These are phyloP conservation scores for Atherinosoma microstoma DNA, from an alignment of 2,797 vertebrate genomes.

Conservation along the genomic window DNA sequence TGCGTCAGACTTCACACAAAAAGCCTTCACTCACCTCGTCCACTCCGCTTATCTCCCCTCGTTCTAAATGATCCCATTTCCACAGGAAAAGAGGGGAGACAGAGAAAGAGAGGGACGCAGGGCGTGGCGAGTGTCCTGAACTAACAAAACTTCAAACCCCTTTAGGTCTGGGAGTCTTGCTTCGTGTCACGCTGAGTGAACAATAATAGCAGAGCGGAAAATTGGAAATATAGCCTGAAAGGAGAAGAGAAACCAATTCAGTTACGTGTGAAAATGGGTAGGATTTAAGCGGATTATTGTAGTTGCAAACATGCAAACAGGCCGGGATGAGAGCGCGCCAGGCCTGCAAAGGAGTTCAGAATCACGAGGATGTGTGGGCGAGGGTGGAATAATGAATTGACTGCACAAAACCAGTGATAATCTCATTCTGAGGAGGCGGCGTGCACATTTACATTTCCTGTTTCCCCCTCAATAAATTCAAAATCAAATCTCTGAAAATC, in stretches of 20 bases:
- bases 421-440: conserved; percentile 24
- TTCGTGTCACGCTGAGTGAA: conserved; percentile 26
- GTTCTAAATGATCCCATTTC: conserved; percentile 71
- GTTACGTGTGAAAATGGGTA: conserved; percentile 13
- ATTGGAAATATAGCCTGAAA: not conserved
- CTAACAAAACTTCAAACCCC: conserved; percentile 43
- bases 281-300: conserved; percentile 14
- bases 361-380: conserved; percentile 25
- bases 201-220: conserved; percentile 11
- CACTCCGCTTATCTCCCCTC: conserved; percentile 64
- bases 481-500: conserved; percentile 28
- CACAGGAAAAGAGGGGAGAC: conserved; percentile 66
- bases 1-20: conserved; percentile 64
- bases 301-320: not conserved
- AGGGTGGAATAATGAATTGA: conserved; percentile 32
- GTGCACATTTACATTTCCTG: conserved; percentile 35
- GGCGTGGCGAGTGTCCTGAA: conserved; percentile 42
- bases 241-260: conserved; percentile 4
- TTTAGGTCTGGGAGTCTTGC: not conserved
- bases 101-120: conserved; percentile 23
- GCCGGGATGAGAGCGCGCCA: not conserved
- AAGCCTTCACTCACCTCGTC: conserved; percentile 36
- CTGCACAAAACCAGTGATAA: conserved; percentile 34
- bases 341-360: not conserved
- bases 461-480: conserved; percentile 20